These are phyloP conservation scores for Nylanderia fulva DNA, from an alignment of 1,140 invertebrate species.

Conservation along the genomic window DNA sequence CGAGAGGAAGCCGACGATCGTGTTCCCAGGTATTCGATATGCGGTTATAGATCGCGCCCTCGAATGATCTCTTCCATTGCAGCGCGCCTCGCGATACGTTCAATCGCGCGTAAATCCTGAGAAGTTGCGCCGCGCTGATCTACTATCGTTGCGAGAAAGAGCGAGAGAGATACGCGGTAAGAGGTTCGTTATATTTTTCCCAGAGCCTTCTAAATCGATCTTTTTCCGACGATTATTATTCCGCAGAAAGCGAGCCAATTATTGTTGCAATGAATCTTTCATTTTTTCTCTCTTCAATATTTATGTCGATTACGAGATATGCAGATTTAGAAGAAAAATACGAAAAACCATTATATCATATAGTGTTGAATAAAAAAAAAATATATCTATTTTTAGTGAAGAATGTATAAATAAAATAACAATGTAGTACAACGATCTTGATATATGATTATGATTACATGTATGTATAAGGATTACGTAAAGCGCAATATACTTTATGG, in stretches of 20 bases:
- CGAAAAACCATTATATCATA: not conserved
- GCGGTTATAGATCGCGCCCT: constrained; percentile 56
- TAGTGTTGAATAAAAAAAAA: not conserved
- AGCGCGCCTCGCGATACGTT: constrained; percentile 30
- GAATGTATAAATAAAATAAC: not conserved
- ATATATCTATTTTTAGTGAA: not conserved
- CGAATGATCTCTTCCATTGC: constrained; percentile 47
- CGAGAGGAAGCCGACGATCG: constrained; percentile 58
- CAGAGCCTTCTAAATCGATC: constrained; percentile 17
- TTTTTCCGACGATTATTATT: constrained; percentile 28
- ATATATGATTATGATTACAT: too few species aligned
- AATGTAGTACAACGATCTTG: not conserved
- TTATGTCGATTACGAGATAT: not conserved
- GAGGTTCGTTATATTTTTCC: constrained; percentile 7
- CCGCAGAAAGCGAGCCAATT: constrained; percentile 12
- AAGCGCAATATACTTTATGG: not conserved
- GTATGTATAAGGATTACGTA: not conserved
- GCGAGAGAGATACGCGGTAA: constrained; percentile 11
- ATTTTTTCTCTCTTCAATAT: not conserved
- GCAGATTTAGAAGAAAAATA: not conserved
- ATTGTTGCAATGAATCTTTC: not conserved
- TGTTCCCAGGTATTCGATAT: constrained; percentile 66
- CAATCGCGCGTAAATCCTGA: constrained; percentile 55
- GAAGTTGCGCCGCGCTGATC: constrained; percentile 40
- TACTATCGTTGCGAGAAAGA: constrained; percentile 7